Conservation (phyloP, 2,113 vertebrate species). For the Paramisgurnus dabryanus region DNA sequence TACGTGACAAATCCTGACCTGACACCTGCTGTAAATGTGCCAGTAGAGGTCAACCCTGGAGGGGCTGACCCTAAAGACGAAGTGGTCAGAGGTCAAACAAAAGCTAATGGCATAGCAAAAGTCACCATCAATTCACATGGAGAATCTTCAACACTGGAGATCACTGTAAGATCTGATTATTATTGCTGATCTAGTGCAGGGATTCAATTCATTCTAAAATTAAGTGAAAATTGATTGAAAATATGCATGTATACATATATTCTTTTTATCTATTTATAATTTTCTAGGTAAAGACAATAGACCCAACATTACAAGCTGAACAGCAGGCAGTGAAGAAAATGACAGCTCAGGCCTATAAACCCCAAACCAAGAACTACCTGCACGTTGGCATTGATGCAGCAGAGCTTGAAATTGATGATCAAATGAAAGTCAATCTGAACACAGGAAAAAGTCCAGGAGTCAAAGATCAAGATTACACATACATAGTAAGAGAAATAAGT, state of each 20-base stretch:
- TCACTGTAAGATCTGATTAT: conserved; percentile 50
- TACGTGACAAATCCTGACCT: conserved; percentile 69
- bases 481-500: conserved; percentile 67
- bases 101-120: conserved; percentile 49
- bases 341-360: conserved; percentile 62
- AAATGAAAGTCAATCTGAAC: conserved; percentile 64
- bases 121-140: conserved; percentile 59
- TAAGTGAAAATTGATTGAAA: not conserved
- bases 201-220: too few relatives aligned
- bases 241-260: not conserved
- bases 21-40: conserved; percentile 62
- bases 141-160: not conserved
- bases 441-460: conserved; percentile 16
- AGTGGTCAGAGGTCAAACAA: not conserved
- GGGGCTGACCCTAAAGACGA: too few relatives aligned
- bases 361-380: conserved; percentile 65
- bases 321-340: conserved; percentile 53
- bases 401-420: conserved; percentile 52
- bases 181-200: not conserved
- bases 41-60: conserved; percentile 11
- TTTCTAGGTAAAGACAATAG: conserved; percentile 4
- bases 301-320: not conserved
- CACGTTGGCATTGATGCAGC: conserved; percentile 66
- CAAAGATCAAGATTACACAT: conserved; percentile 65
- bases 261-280: not conserved